phyloP scores from a whole-genome alignment of 2,797 vertebrate genomes.

The Sarcoramphus papa region DNA sequence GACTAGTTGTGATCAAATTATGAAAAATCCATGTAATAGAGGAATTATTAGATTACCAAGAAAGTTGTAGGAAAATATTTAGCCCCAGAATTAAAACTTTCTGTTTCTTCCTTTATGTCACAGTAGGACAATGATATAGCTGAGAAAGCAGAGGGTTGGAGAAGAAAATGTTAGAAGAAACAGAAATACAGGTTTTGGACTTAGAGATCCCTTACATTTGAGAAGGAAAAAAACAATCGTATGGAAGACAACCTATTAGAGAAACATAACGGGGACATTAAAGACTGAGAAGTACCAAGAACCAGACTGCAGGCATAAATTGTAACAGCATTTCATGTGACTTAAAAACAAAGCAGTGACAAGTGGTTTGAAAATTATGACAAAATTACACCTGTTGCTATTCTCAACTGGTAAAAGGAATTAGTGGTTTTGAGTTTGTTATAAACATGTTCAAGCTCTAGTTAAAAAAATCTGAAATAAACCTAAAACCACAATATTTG shows the following conservation, averaged over 20 bases:
- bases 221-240: slow-evolving; percentile 11
- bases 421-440: background rate
- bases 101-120: background rate
- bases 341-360: background rate
- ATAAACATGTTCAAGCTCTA: background rate
- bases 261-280: background rate
- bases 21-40: background rate
- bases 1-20: background rate
- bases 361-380: background rate
- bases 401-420: background rate
- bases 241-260: background rate
- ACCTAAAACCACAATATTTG: background rate
- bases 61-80: background rate
- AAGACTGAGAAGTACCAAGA: background rate
- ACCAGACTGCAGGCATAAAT: slow-evolving; percentile 22
- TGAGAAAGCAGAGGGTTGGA: background rate
- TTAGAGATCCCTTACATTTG: background rate
- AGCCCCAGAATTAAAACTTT: background rate
- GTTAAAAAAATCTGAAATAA: background rate
- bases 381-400: background rate
- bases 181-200: background rate
- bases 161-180: background rate
- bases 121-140: background rate
- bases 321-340: background rate
- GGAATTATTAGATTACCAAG: background rate